Evolutionary conservation across 2,113 vertebrate species (phyloP).

Genomic region (Amazona guildingii): DNA sequence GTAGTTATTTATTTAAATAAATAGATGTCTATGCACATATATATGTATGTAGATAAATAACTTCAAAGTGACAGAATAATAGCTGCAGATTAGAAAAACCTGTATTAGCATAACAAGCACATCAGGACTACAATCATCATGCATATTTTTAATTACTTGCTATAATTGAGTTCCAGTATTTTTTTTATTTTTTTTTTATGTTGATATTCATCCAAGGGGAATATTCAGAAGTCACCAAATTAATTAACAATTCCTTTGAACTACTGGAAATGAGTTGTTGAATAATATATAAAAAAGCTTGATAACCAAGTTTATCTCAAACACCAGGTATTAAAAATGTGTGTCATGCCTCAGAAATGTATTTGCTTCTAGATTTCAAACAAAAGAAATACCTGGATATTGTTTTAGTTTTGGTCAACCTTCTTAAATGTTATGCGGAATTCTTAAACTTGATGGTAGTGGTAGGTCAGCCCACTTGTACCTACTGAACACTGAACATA

Average conservation of each 20-base stretch:
- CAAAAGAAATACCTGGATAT: neutral
- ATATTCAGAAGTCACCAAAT: neutral
- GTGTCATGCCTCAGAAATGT: neutral
- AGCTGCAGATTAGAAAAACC: neutral
- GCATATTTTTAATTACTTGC: neutral
- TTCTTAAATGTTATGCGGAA: neutral
- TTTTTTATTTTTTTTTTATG: neutral
- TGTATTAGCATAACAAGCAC: neutral
- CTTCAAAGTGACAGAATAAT: neutral
- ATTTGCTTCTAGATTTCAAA: neutral
- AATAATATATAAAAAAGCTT: neutral
- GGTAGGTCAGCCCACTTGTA: neutral
- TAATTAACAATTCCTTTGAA: neutral
- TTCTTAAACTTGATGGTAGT: neutral
- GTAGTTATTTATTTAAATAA: neutral
- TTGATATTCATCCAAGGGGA: neutral
- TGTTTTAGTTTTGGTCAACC: neutral
- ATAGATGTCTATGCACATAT: too few relatives aligned
- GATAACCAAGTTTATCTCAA: neutral
- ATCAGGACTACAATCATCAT: neutral
- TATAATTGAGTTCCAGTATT: neutral
- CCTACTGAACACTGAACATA: neutral
- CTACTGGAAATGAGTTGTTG: neutral
- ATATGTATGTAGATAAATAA: neutral
- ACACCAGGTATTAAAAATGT: neutral